phyloP scores from a whole-genome alignment of 2,888 invertebrate species.

The Eilema depressum region DNA sequence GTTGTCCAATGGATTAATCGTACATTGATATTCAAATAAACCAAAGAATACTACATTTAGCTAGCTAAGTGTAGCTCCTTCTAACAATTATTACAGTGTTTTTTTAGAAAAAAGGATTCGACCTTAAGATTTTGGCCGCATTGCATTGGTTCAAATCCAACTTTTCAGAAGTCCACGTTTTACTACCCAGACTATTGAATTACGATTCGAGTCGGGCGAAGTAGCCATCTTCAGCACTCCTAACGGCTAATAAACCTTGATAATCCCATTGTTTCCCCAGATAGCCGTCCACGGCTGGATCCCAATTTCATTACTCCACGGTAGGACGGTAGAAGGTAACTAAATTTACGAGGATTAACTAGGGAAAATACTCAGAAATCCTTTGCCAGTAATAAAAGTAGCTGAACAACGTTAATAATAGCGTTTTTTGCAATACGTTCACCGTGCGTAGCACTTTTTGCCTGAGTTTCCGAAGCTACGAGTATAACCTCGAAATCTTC shows the following conservation, averaged over 20 bases:
- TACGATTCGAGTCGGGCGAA: constrained; percentile 17
- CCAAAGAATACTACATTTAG: neutral
- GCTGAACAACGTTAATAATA: too few species aligned
- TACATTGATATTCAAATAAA: neutral
- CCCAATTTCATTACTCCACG: constrained; percentile 39
- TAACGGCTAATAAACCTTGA: constrained; percentile 33
- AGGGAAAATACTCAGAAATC: constrained; percentile 8
- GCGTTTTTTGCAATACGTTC: too few species aligned
- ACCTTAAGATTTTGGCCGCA: too few species aligned
- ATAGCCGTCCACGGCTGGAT: constrained; percentile 30
- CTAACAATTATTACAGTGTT: too few species aligned
- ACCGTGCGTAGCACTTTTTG: too few species aligned
- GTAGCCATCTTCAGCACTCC: constrained; percentile 29
- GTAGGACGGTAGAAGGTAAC: neutral
- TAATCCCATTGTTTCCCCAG: constrained; percentile 44
- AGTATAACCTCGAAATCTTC: too few species aligned
- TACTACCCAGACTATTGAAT: neutral
- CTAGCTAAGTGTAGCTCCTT: too few species aligned
- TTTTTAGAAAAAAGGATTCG: too few species aligned
- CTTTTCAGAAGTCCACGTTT: neutral
- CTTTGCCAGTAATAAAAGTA: neutral
- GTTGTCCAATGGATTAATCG: too few species aligned
- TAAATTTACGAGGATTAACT: constrained; percentile 1
- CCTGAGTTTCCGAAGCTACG: too few species aligned
- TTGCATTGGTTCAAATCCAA: neutral